Evolutionary conservation across 2,797 vertebrate species (phyloP), one percentile per base, ranked within the genome.

Genomic region (Gila robusta): DNA sequence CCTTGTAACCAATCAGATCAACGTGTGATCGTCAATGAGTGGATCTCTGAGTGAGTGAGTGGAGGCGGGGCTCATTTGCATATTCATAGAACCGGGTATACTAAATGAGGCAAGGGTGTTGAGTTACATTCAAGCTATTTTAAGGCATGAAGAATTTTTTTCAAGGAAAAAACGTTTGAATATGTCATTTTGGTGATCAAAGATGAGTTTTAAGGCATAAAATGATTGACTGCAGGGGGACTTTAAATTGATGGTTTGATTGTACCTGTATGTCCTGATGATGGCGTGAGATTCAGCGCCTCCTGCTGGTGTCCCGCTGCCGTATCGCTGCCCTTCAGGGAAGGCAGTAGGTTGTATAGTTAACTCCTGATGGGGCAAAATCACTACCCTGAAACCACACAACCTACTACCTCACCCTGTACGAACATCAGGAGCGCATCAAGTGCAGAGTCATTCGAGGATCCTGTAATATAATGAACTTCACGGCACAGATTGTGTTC

Each of bases 351-450:
- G 97, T 95, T 96, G 95, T 96, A 96, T 95, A 96, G 95, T 96
- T 96, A 96, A 92, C 95, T 95, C 94, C 95, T 94, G 93, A 96
- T 93, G 92, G 97, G 98, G 98, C 95, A 96, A 98, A 97, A 99
- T 98, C 96, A 97, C 97, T 97, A 96, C 98, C 98, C 98, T 97
- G 96, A 99, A 99, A 99, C 98, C 98, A 99, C 98, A 99, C 98
- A 99, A 99, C 98, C 98, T 99, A 99, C 98, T 99, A 99, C 98
- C 98, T 99, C 98, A 99, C 94, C 97, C 95, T 89, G 95, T 94
- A 88, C 93, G 95, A 95, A 95, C 95, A 96, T 90, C 91, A 89
- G 4, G 59, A 87, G 87, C 26, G 41, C 21, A 79, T 39, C 67
- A 17, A n/a, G 16, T 11, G 59, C 59, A 14, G n/a, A 32, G 5